These are phyloP conservation scores for Pelobates cultripes DNA, from an alignment of 2,797 vertebrate species.

Conservation along the genomic window DNA sequence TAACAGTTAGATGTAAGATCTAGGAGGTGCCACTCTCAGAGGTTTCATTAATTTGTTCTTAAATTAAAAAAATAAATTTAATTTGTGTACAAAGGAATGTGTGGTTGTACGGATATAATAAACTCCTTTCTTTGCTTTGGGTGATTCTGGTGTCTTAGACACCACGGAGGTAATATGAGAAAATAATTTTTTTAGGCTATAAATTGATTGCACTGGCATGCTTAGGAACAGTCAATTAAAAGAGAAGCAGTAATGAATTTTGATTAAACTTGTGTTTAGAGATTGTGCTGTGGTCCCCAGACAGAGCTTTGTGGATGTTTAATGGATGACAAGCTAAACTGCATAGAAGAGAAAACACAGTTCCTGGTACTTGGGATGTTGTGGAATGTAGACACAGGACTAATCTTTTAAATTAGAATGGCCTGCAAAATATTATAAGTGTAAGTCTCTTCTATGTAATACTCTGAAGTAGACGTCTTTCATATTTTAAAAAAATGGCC, in stretches of 20 bases:
- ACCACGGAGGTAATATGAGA: slow-evolving; percentile 15
- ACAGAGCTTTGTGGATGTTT: neutral
- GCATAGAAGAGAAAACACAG: neutral
- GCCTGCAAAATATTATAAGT: too few species aligned
- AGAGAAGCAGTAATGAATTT: slow-evolving; percentile 30
- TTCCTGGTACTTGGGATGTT: too few species aligned
- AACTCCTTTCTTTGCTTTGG: slow-evolving; percentile 10
- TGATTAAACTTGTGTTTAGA: slow-evolving; percentile 35
- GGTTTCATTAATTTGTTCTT: slow-evolving; percentile 22
- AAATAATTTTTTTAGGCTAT: slow-evolving; percentile 35
- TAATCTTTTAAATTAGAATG: too few species aligned
- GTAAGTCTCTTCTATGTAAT: too few species aligned
- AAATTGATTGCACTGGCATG: slow-evolving; percentile 38
- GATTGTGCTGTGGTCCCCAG: neutral
- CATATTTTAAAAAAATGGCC: too few species aligned
- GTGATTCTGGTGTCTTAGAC: neutral
- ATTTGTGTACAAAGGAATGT: slow-evolving; percentile 22
- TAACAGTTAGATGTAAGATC: slow-evolving; percentile 17
- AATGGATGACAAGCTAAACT: slow-evolving; percentile 2
- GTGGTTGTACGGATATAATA: slow-evolving; percentile 28
- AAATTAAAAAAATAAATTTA: slow-evolving; percentile 3
- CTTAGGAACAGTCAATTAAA: slow-evolving; percentile 31
- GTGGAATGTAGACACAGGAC: too few species aligned
- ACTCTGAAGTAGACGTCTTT: too few species aligned
- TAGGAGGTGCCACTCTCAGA: slow-evolving; percentile 4